A percentile compares a stretch with the other conserved stretches of the same genome.
phyloP scores from a whole-genome alignment of 2,113 vertebrate species.

The Myrmecophaga tridactyla region DNA sequence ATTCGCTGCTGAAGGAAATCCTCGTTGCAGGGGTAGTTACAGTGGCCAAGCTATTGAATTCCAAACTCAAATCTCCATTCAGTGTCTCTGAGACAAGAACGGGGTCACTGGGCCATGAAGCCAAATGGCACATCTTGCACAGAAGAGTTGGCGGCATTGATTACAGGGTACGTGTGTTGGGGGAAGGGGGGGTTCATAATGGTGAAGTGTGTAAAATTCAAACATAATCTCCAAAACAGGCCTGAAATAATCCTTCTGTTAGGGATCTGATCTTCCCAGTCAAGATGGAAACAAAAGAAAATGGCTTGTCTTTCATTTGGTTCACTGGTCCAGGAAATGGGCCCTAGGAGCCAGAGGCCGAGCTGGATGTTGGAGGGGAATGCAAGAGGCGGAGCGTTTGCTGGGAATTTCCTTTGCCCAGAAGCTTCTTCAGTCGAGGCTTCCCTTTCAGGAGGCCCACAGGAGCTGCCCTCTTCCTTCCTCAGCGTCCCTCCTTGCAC shows the following conservation, averaged over 20 bases:
- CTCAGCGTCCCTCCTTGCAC: neutral
- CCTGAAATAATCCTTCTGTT: slow-evolving; percentile 71
- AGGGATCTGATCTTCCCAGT: slow-evolving; percentile 74
- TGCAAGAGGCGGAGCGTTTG: neutral
- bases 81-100: slow-evolving; percentile 6
- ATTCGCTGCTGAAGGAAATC: neutral
- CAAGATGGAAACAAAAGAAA: slow-evolving; percentile 64
- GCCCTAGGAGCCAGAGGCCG: neutral
- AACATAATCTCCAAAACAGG: slow-evolving; percentile 64
- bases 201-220: slow-evolving; percentile 67
- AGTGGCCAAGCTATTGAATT: neutral
- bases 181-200: slow-evolving; percentile 27
- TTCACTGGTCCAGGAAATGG: slow-evolving; percentile 71
- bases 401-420: neutral
- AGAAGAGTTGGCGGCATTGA: neutral
- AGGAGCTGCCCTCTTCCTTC: neutral
- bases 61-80: neutral
- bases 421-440: neutral
- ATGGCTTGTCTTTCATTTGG: slow-evolving; percentile 60
- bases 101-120: slow-evolving; percentile 10
- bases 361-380: neutral
- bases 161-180: neutral
- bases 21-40: neutral
- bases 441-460: neutral
- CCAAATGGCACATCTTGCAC: neutral